Conservation (phyloP, 2,888 invertebrate genomes). For the Yponomeuta evonymella region DNA sequence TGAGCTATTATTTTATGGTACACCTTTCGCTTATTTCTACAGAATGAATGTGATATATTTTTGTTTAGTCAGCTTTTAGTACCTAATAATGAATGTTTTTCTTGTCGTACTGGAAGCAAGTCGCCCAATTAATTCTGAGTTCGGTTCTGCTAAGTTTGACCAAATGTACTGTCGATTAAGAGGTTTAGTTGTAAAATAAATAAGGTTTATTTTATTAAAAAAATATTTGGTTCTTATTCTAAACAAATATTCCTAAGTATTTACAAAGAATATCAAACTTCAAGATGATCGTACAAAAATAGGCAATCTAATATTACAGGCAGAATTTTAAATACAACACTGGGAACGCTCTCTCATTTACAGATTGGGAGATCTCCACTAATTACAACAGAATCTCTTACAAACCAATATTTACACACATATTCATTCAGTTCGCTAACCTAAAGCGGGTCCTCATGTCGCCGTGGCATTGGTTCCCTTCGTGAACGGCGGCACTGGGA, state of each 20-base stretch:
- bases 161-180: constrained; percentile 7
- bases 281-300: constrained; percentile 18
- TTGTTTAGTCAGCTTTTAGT: constrained; percentile 18
- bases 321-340: constrained; percentile 22
- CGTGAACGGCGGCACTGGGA: constrained; percentile 42
- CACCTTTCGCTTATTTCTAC: background rate
- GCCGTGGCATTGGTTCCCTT: constrained; percentile 31
- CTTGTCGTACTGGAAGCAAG: constrained; percentile 24
- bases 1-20: background rate
- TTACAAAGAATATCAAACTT: constrained; percentile 41
- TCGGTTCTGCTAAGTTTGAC: constrained; percentile 14
- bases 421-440: background rate
- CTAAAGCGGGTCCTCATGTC: background rate
- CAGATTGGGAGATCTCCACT: constrained; percentile 15
- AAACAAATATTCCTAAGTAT: constrained; percentile 45
- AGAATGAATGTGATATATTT: constrained; percentile 10
- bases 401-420: constrained; percentile 14
- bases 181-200: constrained; percentile 50
- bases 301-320: constrained; percentile 32
- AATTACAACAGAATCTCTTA: background rate
- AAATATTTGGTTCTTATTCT: constrained; percentile 50
- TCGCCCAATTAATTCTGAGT: constrained; percentile 28
- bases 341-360: constrained; percentile 19
- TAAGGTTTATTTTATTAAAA: constrained; percentile 56
- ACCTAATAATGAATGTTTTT: constrained; percentile 18